Conservation (phyloP, 2,797 vertebrate species). For the Enteromius treurensis region DNA sequence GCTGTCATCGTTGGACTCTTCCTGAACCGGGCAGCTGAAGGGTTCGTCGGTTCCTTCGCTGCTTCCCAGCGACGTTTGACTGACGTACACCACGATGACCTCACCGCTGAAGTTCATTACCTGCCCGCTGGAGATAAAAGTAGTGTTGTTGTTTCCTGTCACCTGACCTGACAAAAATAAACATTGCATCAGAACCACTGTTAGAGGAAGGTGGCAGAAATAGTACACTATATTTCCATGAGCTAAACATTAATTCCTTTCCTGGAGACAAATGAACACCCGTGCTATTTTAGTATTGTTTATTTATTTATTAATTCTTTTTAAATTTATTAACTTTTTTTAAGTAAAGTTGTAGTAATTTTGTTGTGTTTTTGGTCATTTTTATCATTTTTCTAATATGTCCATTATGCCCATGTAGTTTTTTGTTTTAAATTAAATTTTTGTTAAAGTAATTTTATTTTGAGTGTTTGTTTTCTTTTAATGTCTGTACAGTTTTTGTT, state of each 20-base stretch:
- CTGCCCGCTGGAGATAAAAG: slow-evolving; percentile 96
- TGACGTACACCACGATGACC: slow-evolving; percentile 95
- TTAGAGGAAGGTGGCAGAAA: slow-evolving; percentile 20
- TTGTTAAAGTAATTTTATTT: neutral
- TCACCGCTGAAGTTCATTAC: slow-evolving; percentile 99
- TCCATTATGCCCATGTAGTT: neutral
- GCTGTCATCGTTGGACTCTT: slow-evolving; percentile 83
- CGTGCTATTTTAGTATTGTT: neutral
- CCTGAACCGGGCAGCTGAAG: slow-evolving; percentile 88
- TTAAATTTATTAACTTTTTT: neutral
- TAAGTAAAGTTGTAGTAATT: too few relatives aligned
- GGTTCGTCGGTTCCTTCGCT: slow-evolving; percentile 74
- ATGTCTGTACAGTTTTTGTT: neutral
- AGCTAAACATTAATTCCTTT: slow-evolving; percentile 25
- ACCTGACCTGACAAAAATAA: slow-evolving; percentile 82
- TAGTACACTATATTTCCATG: neutral
- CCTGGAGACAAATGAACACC: slow-evolving; percentile 30
- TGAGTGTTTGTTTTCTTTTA: neutral
- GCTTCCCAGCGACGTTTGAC: slow-evolving; percentile 85
- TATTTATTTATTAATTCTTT: neutral
- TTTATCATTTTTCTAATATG: neutral
- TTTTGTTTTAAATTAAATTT: neutral
- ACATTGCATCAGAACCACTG: slow-evolving; percentile 1
- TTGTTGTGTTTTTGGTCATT: neutral
- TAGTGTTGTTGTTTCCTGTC: slow-evolving; percentile 95